Evolutionary conservation across 2,797 vertebrate genomes (phyloP).

Genomic region (Tapirus indicus): DNA sequence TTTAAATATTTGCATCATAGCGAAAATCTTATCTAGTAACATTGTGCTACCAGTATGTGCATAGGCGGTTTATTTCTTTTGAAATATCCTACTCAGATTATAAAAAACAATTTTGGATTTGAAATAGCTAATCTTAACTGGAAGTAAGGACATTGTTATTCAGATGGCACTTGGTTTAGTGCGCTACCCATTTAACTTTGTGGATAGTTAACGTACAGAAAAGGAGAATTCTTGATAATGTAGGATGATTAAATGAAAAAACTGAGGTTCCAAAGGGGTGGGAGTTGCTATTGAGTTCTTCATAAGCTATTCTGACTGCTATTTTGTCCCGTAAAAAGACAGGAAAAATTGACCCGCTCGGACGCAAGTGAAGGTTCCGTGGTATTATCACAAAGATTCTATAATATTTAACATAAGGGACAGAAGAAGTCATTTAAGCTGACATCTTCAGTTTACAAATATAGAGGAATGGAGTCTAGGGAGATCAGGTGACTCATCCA

Average conservation of each 20-base stretch:
- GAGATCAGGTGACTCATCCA: not conserved
- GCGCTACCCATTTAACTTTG: not conserved
- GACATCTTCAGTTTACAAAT: slow-evolving; percentile 15
- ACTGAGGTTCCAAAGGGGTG: not conserved
- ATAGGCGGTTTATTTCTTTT: not conserved
- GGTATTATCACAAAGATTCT: not conserved
- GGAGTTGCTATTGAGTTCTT: not conserved
- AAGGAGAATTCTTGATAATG: slow-evolving; percentile 4
- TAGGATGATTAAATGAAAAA: not conserved
- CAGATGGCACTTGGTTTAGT: not conserved
- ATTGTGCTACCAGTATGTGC: not conserved
- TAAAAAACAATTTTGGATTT: not conserved
- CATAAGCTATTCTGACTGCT: not conserved
- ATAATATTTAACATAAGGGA: not conserved
- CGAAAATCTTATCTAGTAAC: not conserved
- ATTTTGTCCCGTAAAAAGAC: not conserved
- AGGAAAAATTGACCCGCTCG: not conserved
- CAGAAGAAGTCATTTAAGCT: not conserved
- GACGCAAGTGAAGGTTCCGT: not conserved
- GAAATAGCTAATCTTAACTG: not conserved
- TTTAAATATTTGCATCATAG: slow-evolving; percentile 31
- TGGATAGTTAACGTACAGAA: not conserved
- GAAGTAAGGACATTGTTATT: not conserved
- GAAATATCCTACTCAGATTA: not conserved
- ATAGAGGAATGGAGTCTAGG: not conserved